phyloP scores from a whole-genome alignment of 2,113 vertebrate species.

The Salvelinus alpinus region DNA sequence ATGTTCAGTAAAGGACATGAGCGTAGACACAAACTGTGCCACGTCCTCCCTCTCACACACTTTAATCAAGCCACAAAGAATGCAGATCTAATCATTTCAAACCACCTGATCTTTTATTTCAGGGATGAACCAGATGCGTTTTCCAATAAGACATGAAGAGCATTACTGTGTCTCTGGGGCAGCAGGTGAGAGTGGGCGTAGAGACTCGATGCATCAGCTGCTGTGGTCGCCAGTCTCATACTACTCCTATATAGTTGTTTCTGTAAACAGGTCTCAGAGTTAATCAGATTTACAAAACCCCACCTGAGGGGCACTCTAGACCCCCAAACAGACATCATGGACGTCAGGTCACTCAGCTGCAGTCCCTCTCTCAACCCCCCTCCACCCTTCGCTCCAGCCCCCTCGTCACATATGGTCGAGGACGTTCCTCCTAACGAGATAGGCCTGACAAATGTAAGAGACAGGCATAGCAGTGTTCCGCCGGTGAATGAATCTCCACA shows the following conservation, averaged over 20 bases:
- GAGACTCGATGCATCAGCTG: neutral
- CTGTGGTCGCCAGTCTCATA: neutral
- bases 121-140: neutral
- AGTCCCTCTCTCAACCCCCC: neutral
- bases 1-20: slow-evolving; percentile 20
- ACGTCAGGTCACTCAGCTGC: slow-evolving; percentile 27
- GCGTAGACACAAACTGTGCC: neutral
- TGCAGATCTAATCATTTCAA: neutral
- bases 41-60: neutral
- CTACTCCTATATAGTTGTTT: neutral
- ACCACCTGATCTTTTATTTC: neutral
- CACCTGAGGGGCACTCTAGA: slow-evolving; percentile 38
- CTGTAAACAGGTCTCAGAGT: neutral
- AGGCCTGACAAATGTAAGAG: slow-evolving; percentile 12
- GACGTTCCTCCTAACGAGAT: slow-evolving; percentile 46
- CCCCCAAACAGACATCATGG: neutral
- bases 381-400: slow-evolving; percentile 9
- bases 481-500: slow-evolving; percentile 10
- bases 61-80: neutral
- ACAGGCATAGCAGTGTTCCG: slow-evolving; percentile 16
- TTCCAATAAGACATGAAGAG: too few relatives aligned
- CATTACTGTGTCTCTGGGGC: neutral
- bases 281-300: slow-evolving; percentile 38
- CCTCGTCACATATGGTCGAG: slow-evolving; percentile 52
- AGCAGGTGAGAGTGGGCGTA: neutral